Percentiles rank a stretch among this genome's conserved stretches.
phyloP scores from a whole-genome alignment of 1,140 invertebrate species.

The Drosophila sproati region DNA sequence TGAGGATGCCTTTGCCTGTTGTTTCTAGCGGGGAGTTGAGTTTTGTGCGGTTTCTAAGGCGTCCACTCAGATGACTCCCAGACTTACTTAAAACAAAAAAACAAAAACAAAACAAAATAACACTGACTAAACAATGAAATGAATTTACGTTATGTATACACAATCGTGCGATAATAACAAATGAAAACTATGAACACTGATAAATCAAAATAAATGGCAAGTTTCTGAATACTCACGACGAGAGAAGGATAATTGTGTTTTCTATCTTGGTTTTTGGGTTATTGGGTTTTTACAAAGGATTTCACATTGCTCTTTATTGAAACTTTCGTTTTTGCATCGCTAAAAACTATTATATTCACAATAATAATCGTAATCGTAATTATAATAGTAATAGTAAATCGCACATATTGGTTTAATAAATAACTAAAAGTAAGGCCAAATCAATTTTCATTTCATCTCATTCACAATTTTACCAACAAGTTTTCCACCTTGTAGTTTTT shows the following conservation, averaged over 20 bases:
- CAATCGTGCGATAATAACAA: constrained; percentile 57
- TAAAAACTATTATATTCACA: constrained; percentile 60
- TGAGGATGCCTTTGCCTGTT: constrained; percentile 74
- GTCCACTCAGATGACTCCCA: constrained; percentile 46
- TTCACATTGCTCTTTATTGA: constrained; percentile 63
- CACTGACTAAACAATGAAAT: constrained; percentile 8
- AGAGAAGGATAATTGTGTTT: constrained; percentile 51
- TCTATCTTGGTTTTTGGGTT: constrained; percentile 12
- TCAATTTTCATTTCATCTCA: constrained; percentile 36
- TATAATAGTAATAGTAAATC: constrained; percentile 50
- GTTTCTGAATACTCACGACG: constrained; percentile 78
- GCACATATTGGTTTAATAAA: constrained; percentile 63
- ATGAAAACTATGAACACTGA: constrained; percentile 29
- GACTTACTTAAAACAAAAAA: constrained; percentile 44
- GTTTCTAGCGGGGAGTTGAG: constrained; percentile 25
- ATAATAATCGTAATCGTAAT: constrained; percentile 60
- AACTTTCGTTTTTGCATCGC: constrained; percentile 59
- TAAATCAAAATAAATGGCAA: constrained; percentile 68
- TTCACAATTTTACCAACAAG: constrained; percentile 41
- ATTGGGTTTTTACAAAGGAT: constrained; percentile 37
- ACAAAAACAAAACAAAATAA: constrained; percentile 30
- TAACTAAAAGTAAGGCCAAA: constrained; percentile 80
- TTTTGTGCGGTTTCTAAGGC: constrained; percentile 47
- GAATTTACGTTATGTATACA: constrained; percentile 42
- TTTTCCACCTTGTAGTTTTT: constrained; percentile 16